Percentiles rank a stretch among this genome's conserved stretches.
Conservation (phyloP, 2,888 invertebrate genomes). For the Embidobia sp. region DNA sequence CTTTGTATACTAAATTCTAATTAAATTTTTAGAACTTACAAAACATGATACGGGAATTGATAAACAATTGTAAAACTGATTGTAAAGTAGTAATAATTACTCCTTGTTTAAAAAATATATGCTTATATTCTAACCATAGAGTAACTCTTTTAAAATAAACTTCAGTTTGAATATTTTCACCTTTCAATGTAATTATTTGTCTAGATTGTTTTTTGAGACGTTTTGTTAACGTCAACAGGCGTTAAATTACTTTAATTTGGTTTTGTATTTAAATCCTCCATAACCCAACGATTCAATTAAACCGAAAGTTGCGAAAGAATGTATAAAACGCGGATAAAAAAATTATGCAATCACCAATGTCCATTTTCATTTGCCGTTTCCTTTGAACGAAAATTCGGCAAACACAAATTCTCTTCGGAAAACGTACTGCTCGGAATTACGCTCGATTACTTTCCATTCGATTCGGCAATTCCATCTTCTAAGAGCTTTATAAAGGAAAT, state of each 20-base stretch:
- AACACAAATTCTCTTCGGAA: conserved; percentile 26
- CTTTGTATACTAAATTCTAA: no score
- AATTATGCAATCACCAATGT: conserved; percentile 31
- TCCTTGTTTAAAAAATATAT: no score
- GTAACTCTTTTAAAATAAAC: no score
- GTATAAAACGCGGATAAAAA: conserved; percentile 15
- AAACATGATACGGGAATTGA: no score
- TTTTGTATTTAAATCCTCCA: conserved; percentile 9
- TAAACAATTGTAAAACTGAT: no score
- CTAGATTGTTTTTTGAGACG: not conserved
- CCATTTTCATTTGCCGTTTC: conserved; percentile 27
- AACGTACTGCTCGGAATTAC: conserved; percentile 20
- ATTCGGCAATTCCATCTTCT: conserved; percentile 46
- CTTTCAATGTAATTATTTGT: no score
- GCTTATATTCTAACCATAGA: no score
- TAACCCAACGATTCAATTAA: conserved; percentile 15
- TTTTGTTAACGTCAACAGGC: not conserved
- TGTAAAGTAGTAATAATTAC: no score
- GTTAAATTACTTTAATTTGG: conserved; percentile 10
- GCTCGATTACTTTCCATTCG: conserved; percentile 50
- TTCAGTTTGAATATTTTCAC: no score
- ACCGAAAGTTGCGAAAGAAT: conserved; percentile 9
- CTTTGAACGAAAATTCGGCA: conserved; percentile 39
- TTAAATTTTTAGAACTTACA: no score
- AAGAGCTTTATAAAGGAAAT: conserved; percentile 42